Percentiles rank a stretch among this genome's conserved stretches.
Evolutionary conservation across 1,140 invertebrate genomes (phyloP).

Genomic region (Aethina tumida): DNA sequence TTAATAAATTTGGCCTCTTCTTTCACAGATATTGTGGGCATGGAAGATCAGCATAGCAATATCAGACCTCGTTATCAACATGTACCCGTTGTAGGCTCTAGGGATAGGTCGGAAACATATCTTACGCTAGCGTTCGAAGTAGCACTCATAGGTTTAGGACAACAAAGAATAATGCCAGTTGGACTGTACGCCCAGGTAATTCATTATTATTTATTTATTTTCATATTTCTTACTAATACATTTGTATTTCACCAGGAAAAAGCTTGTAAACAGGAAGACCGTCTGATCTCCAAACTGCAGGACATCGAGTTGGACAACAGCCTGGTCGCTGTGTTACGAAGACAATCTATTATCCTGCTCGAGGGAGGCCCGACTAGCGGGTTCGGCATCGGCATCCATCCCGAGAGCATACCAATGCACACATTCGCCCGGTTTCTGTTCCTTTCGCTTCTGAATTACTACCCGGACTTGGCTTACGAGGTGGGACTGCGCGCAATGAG

Average conservation of each 20-base stretch:
- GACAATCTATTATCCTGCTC: constrained; percentile 51
- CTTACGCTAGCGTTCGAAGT: constrained; percentile 63
- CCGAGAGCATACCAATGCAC: constrained; percentile 71
- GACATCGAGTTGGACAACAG: constrained; percentile 66
- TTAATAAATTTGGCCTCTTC: constrained; percentile 9
- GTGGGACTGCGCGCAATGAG: constrained; percentile 54
- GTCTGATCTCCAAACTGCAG: constrained; percentile 62
- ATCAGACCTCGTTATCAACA: constrained; percentile 62
- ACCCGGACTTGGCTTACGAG: constrained; percentile 67
- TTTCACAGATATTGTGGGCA: constrained; percentile 38
- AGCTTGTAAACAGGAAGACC: constrained; percentile 65
- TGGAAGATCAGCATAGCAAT: constrained; percentile 48
- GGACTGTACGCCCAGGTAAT: constrained; percentile 65
- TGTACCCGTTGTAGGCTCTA: constrained; percentile 57
- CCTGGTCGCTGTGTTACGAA: constrained; percentile 48
- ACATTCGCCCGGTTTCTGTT: constrained; percentile 75
- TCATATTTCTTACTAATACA: too few species aligned
- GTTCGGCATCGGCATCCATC: constrained; percentile 62
- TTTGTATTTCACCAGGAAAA: constrained; percentile 46
- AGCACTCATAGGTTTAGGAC: constrained; percentile 59
- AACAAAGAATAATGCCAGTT: constrained; percentile 67
- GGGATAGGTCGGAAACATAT: constrained; percentile 64
- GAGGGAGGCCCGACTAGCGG: constrained; percentile 67
- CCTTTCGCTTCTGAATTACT: constrained; percentile 57
- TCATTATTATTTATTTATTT: constrained; percentile 6